phyloP scores from a whole-genome alignment of 2,888 invertebrate genomes.

The Ennomos fuscantarius region DNA sequence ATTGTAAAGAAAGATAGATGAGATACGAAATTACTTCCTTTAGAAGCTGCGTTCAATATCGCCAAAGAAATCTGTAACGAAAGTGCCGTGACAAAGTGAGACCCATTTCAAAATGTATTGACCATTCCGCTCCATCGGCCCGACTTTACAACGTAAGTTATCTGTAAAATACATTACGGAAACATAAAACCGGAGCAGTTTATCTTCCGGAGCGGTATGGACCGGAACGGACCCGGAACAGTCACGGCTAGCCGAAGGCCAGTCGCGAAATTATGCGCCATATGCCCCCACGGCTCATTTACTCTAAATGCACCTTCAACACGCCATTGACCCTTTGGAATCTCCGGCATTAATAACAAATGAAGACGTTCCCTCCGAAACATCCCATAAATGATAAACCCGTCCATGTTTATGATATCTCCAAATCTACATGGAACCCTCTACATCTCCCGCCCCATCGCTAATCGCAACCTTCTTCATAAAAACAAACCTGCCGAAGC shows the following conservation, averaged over 20 bases:
- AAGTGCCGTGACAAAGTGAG: slow-evolving; percentile 16
- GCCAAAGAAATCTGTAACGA: slow-evolving; percentile 6
- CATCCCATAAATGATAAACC: slow-evolving; percentile 48
- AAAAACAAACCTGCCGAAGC: slow-evolving; percentile 53
- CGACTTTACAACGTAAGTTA: slow-evolving; percentile 38
- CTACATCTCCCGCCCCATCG: background rate
- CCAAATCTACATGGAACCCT: slow-evolving; percentile 43
- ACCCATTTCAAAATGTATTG: slow-evolving; percentile 35
- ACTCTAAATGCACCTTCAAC: slow-evolving; percentile 71
- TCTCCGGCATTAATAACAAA: slow-evolving; percentile 66
- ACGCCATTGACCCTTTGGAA: slow-evolving; percentile 68
- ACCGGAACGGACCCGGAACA: slow-evolving; percentile 33
- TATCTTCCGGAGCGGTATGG: slow-evolving; percentile 54
- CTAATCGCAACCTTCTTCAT: slow-evolving; percentile 33
- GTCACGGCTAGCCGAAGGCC: slow-evolving; percentile 41
- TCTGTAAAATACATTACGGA: slow-evolving; percentile 45
- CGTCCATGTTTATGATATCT: slow-evolving; percentile 53
- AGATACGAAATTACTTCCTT: background rate
- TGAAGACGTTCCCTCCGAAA: slow-evolving; percentile 47
- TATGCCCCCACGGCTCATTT: slow-evolving; percentile 79
- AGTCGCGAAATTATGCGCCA: slow-evolving; percentile 75
- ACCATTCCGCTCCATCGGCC: slow-evolving; percentile 38
- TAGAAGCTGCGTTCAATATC: slow-evolving; percentile 1
- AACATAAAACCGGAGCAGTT: slow-evolving; percentile 59
- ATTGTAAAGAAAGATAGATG: slow-evolving; percentile 2